A percentile compares a stretch with the other conserved stretches of the same genome.
Conservation (phyloP, 37 sponge, comb jelly and placozoan genomes). For the Halichondria panicea region DNA sequence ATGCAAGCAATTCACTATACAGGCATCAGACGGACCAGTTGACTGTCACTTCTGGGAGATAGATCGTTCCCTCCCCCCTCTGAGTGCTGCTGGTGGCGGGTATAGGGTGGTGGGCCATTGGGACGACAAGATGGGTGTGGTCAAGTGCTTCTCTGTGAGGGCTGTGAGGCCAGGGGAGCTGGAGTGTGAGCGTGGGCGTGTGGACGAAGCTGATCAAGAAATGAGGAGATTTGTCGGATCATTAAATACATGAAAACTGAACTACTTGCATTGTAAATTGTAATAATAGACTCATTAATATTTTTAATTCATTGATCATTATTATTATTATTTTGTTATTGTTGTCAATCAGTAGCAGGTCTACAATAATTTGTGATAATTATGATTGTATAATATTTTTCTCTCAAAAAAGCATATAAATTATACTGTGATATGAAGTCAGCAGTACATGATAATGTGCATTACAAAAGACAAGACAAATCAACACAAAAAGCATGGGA, state of each 20-base stretch:
- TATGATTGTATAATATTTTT: not conserved
- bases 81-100: constrained; percentile 27
- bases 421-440: not conserved
- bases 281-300: not conserved
- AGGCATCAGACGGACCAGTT: constrained; percentile 54
- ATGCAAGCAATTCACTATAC: constrained; percentile 39
- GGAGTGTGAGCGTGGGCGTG: not conserved
- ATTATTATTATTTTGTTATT: not conserved
- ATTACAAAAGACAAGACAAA: too few species aligned
- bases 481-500: too few species aligned
- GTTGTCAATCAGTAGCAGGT: not conserved
- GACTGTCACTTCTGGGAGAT: constrained; percentile 74
- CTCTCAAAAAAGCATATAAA: not conserved
- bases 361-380: not conserved
- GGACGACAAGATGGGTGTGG: constrained; percentile 12
- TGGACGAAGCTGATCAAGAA: constrained; percentile 29
- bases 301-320: not conserved
- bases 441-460: not conserved
- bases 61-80: constrained; percentile 21
- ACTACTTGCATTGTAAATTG: not conserved
- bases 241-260: not conserved
- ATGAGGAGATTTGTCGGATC: constrained; percentile 43
- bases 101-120: constrained; percentile 61
- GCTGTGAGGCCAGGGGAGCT: constrained; percentile 22
- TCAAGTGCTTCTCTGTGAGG: constrained; percentile 67